These are phyloP conservation scores for Rhizoglyphus robini DNA, from an alignment of 1,140 invertebrate species.

Conservation along the genomic window DNA sequence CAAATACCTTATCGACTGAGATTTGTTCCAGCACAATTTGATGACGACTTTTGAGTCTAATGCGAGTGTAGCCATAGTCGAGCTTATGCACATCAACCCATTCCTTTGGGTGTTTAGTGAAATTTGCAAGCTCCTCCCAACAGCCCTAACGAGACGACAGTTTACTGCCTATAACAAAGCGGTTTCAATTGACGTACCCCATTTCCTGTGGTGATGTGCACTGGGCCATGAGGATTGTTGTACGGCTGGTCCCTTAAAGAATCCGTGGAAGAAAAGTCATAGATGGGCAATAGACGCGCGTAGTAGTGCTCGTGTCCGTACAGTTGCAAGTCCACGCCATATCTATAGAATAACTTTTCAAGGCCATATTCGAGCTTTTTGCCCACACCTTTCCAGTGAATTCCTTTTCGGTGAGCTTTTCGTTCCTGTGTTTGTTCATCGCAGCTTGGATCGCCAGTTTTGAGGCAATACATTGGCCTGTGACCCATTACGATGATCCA, in stretches of 20 bases:
- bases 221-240: constrained; percentile 68
- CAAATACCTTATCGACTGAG: constrained; percentile 50
- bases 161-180: background rate
- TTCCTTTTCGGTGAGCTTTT: background rate
- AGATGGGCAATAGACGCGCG: constrained; percentile 82
- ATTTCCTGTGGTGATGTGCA: constrained; percentile 71
- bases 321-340: constrained; percentile 81
- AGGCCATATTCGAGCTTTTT: constrained; percentile 38
- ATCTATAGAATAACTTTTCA: constrained; percentile 58
- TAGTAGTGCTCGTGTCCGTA: constrained; percentile 95
- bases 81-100: constrained; percentile 70
- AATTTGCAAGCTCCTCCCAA: background rate
- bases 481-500: constrained; percentile 58
- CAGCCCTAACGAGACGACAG: too few species aligned
- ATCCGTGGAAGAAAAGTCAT: constrained; percentile 55
- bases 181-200: constrained; percentile 1
- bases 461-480: constrained; percentile 47
- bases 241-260: constrained; percentile 54
- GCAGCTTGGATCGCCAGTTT: background rate
- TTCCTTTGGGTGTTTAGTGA: constrained; percentile 26
- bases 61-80: constrained; percentile 84
- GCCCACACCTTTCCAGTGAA: background rate
- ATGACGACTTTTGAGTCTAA: constrained; percentile 64
- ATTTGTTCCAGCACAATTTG: constrained; percentile 84
- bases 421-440: constrained; percentile 4